Conservation (phyloP, 2,797 vertebrate species). For the Hyperoplus lanceolatus region DNA sequence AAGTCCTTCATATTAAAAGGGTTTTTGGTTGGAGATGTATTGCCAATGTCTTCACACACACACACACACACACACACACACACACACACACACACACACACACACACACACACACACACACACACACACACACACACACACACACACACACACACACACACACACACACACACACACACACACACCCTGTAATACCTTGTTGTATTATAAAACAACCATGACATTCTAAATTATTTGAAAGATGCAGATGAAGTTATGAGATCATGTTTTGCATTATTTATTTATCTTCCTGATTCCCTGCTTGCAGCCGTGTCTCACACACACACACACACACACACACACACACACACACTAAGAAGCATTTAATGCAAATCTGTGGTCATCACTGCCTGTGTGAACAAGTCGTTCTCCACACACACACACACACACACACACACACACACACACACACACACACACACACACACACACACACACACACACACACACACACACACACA, state of each 20-base stretch:
- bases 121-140: too few species aligned
- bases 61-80: slow-evolving; percentile 11
- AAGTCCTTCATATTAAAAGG: background rate
- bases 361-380: slow-evolving; percentile 69
- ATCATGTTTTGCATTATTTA: slow-evolving; percentile 8
- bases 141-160: too few species aligned
- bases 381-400: slow-evolving; percentile 16
- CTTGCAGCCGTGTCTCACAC: slow-evolving; percentile 28
- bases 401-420: too few species aligned
- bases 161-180: too few species aligned
- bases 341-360: slow-evolving; percentile 48
- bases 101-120: background rate
- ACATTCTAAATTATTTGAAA: slow-evolving; percentile 1
- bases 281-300: background rate
- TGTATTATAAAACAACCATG: slow-evolving; percentile 2
- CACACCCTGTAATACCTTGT: background rate
- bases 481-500: slow-evolving; percentile 22
- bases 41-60: background rate
- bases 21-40: slow-evolving; percentile 4
- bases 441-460: slow-evolving; percentile 16
- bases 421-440: slow-evolving; percentile 24
- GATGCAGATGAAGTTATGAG: slow-evolving; percentile 10
- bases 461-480: background rate
- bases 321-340: too few species aligned
- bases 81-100: background rate